Evolutionary conservation across 2,113 vertebrate species (phyloP), one percentile per base, ranked within the genome.

Genomic region (Menidia beryllina): DNA sequence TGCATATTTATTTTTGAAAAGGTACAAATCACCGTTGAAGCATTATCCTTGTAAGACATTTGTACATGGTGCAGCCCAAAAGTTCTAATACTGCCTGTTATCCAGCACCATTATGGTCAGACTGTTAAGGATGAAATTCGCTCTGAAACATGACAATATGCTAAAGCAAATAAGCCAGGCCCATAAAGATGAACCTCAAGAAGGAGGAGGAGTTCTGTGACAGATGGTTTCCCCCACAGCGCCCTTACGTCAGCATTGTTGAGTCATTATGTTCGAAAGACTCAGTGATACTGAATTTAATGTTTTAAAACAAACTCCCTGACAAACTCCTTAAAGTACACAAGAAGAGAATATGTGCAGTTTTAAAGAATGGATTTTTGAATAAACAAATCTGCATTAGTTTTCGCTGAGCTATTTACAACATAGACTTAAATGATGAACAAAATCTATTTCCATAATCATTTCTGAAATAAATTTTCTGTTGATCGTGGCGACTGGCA

Each of bases 101-200:
- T 45, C 17, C 41, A 45, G 17, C 15, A n/a, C 17, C 41, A 45
- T 19, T 19, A 14, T 25, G 25, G n/a, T 27, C 11, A 30, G 27
- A 11, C 4, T 38, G 27, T 24, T 63, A 34, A 17, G 30, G 24
- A 20, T 34, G 15, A 0, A 25, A 63, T 25, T 50, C 30, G 38
- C 38, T 64, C 61, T 39, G 48, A 45, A 45, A 17, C 41, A 19
- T 45, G 41, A 45, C 41, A 45, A 45, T 34, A 51, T 25, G 14
- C 34, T 5, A 1, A 3, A 34, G 10, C 30, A 34, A 34, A 34
- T 6, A 34, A 41, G n/a, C 30, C n/a, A 20, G 30, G 20, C 11
- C 20, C n/a, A 8, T 21, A 36, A 55, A 52, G 34, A 51, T 14
- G 5, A 0, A 6, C n/a, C 34, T 6, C 11, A 56, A 13, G 20